Base-by-base conservation (phyloP, 2,888 invertebrate genomes). In the Drosophila crucigera region DNA sequence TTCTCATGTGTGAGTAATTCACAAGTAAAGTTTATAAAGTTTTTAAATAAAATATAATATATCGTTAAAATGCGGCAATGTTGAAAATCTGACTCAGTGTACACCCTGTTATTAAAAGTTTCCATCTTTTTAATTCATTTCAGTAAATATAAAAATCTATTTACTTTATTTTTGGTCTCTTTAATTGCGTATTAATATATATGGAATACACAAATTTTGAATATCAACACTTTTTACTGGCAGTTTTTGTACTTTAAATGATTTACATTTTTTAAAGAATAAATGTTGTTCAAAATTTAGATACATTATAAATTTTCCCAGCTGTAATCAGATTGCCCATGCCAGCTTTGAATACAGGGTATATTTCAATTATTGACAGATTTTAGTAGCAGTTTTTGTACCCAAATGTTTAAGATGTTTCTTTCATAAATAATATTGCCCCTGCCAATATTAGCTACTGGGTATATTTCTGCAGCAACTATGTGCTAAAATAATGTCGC, bases 1-100 rank as follows among this genome's bases (percentile, higher is more conserved):
- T 83, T 84, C 79, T 85, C 85, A 85, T 90, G 85, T 90, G 89
- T 90, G 80, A 90, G 83, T 85, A 84, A 90, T 85, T 90, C 86
- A 78, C 90, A 85, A 90, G 90, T 76, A 76, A 88, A 90, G 80
- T 88, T 82, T 84, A 84, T 68, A 87, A 85, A 85, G 66, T 85
- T 85, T 89, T 84, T 87, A 87, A 85, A 89, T 85, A 87, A 89
- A 87, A 84, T 87, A 84, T 84, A 73, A 77, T 69, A 72, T 61
- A 73, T 72, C 33, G 65, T 64, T 33, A 35, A 49, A 33, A 37
- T 14, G n/a, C 22, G 14, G 25, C 10, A 19, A 16, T 31, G 10
- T 9, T 35, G 1, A n/a, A 64, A 43, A 37, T 43, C 9, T 14
- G 41, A 59, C 67, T 56, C 16, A 4, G 6, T 16, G 1, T 25